phyloP scores from a whole-genome alignment of 2,113 vertebrate genomes.

The Campylomormyrus numenius region DNA sequence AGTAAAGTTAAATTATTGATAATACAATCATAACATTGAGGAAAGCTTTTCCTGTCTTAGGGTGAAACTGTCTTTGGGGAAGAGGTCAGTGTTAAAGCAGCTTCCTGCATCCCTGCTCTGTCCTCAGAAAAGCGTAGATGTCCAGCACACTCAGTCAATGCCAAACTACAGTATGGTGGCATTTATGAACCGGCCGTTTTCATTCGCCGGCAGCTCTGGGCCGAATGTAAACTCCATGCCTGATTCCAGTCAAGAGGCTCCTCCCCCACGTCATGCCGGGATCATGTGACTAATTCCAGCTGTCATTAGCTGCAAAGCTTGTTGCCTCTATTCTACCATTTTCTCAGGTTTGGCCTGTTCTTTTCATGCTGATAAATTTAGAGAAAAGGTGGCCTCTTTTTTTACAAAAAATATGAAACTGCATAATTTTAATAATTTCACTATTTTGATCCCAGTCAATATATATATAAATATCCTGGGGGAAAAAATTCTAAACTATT shows the following conservation, averaged over 20 bases:
- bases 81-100: background rate
- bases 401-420: background rate
- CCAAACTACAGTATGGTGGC: background rate
- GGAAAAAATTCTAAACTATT: background rate
- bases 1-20: background rate
- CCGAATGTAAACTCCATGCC: slow-evolving; percentile 17
- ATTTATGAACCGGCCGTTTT: background rate
- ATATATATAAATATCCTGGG: background rate
- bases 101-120: background rate
- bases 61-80: background rate
- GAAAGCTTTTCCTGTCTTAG: background rate
- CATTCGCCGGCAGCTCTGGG: background rate
- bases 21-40: background rate
- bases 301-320: background rate
- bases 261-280: background rate
- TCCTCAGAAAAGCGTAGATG: background rate
- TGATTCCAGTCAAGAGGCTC: background rate
- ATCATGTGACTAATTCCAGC: background rate
- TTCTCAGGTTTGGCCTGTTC: background rate
- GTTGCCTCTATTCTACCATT: background rate
- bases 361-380: background rate
- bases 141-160: background rate
- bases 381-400: background rate
- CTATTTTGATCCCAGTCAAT: background rate
- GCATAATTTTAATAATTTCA: background rate